Evolutionary conservation across 2,797 vertebrate genomes (phyloP).

Genomic region (Ptychobarbus kaznakovi): DNA sequence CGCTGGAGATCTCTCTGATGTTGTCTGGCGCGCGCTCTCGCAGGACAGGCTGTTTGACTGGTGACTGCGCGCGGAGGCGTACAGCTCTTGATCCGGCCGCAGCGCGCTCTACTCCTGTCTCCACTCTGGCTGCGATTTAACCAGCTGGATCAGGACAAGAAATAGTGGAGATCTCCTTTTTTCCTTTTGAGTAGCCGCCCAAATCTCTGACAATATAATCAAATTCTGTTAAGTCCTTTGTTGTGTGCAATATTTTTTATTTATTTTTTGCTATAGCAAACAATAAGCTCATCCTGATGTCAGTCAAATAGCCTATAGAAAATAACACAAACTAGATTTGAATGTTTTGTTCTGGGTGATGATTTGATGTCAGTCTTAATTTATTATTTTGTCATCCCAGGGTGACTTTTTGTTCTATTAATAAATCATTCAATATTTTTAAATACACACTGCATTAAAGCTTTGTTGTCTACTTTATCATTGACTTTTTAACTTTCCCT

Average conservation of each 20-base stretch:
- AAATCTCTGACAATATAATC: neutral
- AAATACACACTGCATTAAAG: neutral
- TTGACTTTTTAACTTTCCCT: neutral
- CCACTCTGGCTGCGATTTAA: constrained; percentile 20
- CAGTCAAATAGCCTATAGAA: neutral
- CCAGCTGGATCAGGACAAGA: neutral
- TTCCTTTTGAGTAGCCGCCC: neutral
- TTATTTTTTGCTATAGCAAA: too few relatives aligned
- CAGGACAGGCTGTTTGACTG: constrained; percentile 35
- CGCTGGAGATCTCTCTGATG: constrained; percentile 47
- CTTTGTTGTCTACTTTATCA: neutral
- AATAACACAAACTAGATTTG: neutral
- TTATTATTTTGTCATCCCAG: neutral
- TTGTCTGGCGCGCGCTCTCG: neutral
- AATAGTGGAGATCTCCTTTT: neutral
- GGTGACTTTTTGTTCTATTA: neutral
- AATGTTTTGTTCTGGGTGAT: neutral
- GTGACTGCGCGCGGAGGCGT: constrained; percentile 41
- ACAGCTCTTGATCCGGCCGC: constrained; percentile 41
- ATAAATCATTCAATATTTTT: neutral
- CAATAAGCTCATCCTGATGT: neutral
- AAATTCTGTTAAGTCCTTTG: neutral
- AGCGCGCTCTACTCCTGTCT: constrained; percentile 1
- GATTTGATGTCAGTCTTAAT: neutral
- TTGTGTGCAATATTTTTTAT: too few relatives aligned